phyloP scores from a whole-genome alignment of 1,140 invertebrate genomes.

The Carposina sasakii region DNA sequence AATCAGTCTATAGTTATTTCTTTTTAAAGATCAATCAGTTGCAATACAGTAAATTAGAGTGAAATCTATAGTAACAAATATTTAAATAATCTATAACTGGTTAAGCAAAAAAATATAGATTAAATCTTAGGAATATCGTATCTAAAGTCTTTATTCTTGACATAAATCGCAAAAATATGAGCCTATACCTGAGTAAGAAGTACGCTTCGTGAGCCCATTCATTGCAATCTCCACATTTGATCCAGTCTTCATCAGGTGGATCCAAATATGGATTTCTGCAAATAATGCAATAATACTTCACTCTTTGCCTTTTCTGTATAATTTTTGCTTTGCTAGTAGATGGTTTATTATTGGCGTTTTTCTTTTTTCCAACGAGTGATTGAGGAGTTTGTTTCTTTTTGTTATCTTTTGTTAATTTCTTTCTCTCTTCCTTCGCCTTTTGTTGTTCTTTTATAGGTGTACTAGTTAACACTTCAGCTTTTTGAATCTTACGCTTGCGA shows the following conservation, averaged over 20 bases:
- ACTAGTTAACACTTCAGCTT: neutral
- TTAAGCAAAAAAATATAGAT: no score
- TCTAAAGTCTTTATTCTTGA: neutral
- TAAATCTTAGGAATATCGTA: no score
- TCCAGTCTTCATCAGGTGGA: neutral
- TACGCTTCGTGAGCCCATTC: neutral
- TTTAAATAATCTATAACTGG: no score
- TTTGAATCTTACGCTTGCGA: neutral
- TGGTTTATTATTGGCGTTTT: neutral
- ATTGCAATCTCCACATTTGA: neutral
- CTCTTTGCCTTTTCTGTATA: neutral
- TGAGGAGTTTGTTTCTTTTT: neutral
- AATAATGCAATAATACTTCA: neutral
- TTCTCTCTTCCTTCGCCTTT: neutral
- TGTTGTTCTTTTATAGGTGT: constrained; percentile 1
- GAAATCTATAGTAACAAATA: no score
- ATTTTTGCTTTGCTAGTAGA: neutral
- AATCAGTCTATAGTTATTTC: no score
- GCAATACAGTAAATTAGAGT: no score
- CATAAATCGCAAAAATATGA: constrained; percentile 3
- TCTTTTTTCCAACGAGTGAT: neutral
- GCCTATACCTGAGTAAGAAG: neutral
- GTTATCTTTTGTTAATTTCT: neutral
- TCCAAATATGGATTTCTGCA: neutral
- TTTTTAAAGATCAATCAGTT: no score